Evolutionary conservation across 2,113 vertebrate species (phyloP), one percentile per base, ranked within the genome.

Genomic region (Gallinago jamesoni): DNA sequence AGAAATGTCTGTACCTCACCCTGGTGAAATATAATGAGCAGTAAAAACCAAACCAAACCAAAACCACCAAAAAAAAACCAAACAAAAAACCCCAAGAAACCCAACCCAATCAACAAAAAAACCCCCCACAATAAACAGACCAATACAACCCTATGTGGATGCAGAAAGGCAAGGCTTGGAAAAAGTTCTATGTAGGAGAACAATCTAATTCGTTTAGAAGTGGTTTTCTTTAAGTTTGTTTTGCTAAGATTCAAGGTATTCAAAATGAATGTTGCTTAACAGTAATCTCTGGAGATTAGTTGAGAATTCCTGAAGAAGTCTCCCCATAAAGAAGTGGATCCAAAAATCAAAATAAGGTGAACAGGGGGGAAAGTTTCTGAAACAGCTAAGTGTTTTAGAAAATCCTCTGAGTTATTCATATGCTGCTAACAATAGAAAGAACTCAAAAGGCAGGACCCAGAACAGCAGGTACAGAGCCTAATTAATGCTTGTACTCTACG

Each of bases 401-500:
- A 96, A 88, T 88, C 67, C 39, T 92, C 39, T 69, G 67, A 91
- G 90, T 94, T 93, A 88, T 86, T 96, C 67, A 85, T 70, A 80
- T 56, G 47, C 20, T 80, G n/a, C 67, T 90, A 95, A 93, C 93
- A 96, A 91, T 85, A 93, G 93, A 89, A 82, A 66, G 69, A 91
- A 89, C 31, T 96, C 41, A 35, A 91, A 97, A 96, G 59, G 82
- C 63, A 88, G 68, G 85, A 85, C 67, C 37, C 90, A 90, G 78
- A 96, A 90, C 67, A 93, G 84, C 92, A 96, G 93, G 78, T 95
- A 91, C 37, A 60, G 74, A 78, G 28, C 31, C 87, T 94, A 96
- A 95, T 93, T 97, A 95, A 88, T 84, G 63, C 37, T 53, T 28
- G 10, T 79, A 62, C 43, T 91, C 81, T 59, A 83, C 86, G 35